phyloP scores from a whole-genome alignment of 2,888 invertebrate species.

The Andrena dorsata region DNA sequence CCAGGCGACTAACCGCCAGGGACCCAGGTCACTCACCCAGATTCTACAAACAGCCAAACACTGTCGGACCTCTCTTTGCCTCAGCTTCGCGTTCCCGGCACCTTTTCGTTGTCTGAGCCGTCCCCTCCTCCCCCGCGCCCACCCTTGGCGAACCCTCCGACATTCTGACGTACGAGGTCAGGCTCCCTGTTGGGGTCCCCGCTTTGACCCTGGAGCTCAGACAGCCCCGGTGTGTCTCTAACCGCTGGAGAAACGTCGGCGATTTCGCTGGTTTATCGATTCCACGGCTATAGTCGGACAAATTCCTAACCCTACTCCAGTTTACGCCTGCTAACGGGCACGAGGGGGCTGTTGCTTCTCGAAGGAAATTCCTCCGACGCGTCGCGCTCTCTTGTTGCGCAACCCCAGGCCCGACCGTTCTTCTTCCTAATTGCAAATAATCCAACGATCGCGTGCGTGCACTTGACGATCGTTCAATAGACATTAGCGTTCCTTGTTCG shows the following conservation, averaged over 20 bases:
- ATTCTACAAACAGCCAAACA: slow-evolving; percentile 82
- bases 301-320: not conserved
- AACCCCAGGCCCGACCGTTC: not conserved
- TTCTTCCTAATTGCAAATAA: slow-evolving; percentile 12
- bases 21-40: slow-evolving; percentile 83
- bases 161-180: slow-evolving; percentile 60
- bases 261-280: slow-evolving; percentile 13
- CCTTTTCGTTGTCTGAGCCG: slow-evolving; percentile 17
- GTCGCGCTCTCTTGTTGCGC: not conserved
- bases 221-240: not conserved
- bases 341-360: not conserved
- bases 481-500: slow-evolving; percentile 24
- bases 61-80: slow-evolving; percentile 60
- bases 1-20: slow-evolving; percentile 73
- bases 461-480: slow-evolving; percentile 1
- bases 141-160: slow-evolving; percentile 17
- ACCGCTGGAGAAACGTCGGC: slow-evolving; percentile 5
- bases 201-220: slow-evolving; percentile 44
- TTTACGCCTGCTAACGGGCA: not conserved
- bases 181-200: slow-evolving; percentile 31
- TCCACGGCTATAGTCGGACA: not conserved
- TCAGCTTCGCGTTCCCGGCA: slow-evolving; percentile 35
- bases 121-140: slow-evolving; percentile 1
- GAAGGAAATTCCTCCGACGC: not conserved
- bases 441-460: slow-evolving; percentile 9